phyloP scores from a whole-genome alignment of 1,140 invertebrate species.

The Drosophila kepulauana region DNA sequence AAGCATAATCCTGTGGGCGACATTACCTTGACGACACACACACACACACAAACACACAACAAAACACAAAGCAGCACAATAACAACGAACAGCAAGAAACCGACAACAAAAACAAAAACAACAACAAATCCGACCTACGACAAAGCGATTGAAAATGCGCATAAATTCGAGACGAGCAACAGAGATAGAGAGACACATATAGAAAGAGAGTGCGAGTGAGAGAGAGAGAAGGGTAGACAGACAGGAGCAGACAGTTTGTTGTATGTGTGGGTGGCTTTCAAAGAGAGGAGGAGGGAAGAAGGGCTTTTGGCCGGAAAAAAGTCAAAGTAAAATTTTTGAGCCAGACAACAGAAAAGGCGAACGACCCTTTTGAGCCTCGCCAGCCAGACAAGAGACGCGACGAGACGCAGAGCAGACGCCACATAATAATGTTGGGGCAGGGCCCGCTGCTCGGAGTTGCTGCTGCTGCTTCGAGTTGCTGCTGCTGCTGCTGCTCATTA shows the following conservation, averaged over 20 bases:
- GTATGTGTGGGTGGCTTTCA: constrained; percentile 3
- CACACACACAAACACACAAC: constrained; percentile 25
- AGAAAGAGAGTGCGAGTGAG: background rate
- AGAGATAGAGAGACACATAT: background rate
- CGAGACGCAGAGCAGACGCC: constrained; percentile 26
- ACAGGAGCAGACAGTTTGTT: constrained; percentile 10
- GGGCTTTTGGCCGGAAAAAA: constrained; percentile 43
- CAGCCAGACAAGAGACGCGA: constrained; percentile 48
- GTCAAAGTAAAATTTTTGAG: constrained; percentile 68
- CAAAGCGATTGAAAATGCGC: constrained; percentile 82
- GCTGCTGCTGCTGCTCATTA: constrained; percentile 70
- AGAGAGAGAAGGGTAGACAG: constrained; percentile 1
- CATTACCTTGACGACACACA: constrained; percentile 74
- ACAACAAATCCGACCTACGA: constrained; percentile 82
- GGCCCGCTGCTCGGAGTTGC: constrained; percentile 37
- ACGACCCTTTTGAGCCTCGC: constrained; percentile 79
- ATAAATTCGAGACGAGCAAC: constrained; percentile 70
- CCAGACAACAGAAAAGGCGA: constrained; percentile 84
- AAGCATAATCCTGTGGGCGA: constrained; percentile 71
- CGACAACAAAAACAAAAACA: constrained; percentile 8
- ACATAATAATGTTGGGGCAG: constrained; percentile 71
- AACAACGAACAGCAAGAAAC: constrained; percentile 51
- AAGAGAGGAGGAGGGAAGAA: no score
- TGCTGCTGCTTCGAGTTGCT: constrained; percentile 8
- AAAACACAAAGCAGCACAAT: no score